These are phyloP conservation scores for Drosophila maculinotata DNA, from an alignment of 2,888 invertebrate genomes.

Conservation along the genomic window DNA sequence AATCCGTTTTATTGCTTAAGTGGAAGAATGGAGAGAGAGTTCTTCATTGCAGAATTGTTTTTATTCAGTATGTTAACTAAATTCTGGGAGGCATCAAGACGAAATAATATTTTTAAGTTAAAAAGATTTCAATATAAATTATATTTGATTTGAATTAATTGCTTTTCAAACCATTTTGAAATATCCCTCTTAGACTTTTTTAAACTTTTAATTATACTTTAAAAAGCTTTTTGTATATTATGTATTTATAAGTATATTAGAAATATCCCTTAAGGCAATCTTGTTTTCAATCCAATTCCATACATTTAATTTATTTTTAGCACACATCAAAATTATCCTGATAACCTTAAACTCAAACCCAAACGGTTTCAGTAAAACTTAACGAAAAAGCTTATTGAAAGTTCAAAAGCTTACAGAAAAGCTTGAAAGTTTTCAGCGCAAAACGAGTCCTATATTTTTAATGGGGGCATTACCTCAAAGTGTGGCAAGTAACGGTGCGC, in stretches of 20 bases:
- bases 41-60: no score
- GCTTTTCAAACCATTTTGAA: no score
- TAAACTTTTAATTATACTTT: neutral
- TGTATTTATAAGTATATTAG: no score
- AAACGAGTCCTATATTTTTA: conserved; percentile 9
- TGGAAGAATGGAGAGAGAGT: no score
- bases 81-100: no score
- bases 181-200: neutral
- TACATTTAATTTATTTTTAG: neutral
- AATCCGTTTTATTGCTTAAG: neutral
- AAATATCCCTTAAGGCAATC: conserved; percentile 4
- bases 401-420: neutral
- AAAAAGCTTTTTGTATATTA: neutral
- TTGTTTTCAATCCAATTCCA: neutral
- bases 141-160: no score
- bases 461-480: conserved; percentile 21
- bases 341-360: conserved; percentile 24
- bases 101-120: no score
- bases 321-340: neutral
- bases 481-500: conserved; percentile 26
- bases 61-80: no score
- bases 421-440: conserved; percentile 15
- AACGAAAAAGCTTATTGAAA: neutral
- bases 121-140: no score
- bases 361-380: neutral